Percentiles rank a stretch among this genome's conserved stretches.
phyloP scores from a whole-genome alignment of 2,113 vertebrate species.

The Mesocricetus auratus region DNA sequence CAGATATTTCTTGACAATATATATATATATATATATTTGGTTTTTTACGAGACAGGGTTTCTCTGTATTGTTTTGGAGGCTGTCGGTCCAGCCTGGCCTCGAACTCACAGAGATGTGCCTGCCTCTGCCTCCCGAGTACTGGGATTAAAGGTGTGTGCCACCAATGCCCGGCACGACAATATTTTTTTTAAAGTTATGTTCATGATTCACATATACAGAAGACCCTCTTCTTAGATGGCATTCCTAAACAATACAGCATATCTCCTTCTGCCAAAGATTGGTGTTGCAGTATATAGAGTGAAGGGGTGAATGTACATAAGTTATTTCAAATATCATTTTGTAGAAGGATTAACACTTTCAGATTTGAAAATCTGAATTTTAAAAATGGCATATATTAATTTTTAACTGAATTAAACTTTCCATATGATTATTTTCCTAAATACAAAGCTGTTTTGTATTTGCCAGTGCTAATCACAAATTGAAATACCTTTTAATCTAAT shows the following conservation, averaged over 20 bases:
- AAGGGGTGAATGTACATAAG: not conserved
- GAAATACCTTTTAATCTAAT: not conserved
- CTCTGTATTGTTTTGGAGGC: no score
- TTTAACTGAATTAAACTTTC: constrained; percentile 31
- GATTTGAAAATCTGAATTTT: no score
- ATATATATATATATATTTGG: no score
- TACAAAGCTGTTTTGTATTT: not conserved
- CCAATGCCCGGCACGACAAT: no score
- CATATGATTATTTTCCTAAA: not conserved
- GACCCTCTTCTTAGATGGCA: not conserved
- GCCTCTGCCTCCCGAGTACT: no score
- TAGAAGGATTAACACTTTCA: not conserved
- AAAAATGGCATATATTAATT: not conserved
- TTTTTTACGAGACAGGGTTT: no score
- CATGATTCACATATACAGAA: not conserved
- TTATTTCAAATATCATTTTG: not conserved
- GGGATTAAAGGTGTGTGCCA: no score
- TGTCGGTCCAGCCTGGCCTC: no score
- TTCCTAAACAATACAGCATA: not conserved
- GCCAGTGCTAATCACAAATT: not conserved
- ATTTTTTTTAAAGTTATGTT: not conserved
- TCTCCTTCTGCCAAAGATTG: fast-evolving
- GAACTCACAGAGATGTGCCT: no score
- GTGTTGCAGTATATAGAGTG: not conserved
- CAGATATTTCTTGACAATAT: not conserved